Conservation (phyloP, 2,888 invertebrate species). For the Phrixothrix hirtus region DNA sequence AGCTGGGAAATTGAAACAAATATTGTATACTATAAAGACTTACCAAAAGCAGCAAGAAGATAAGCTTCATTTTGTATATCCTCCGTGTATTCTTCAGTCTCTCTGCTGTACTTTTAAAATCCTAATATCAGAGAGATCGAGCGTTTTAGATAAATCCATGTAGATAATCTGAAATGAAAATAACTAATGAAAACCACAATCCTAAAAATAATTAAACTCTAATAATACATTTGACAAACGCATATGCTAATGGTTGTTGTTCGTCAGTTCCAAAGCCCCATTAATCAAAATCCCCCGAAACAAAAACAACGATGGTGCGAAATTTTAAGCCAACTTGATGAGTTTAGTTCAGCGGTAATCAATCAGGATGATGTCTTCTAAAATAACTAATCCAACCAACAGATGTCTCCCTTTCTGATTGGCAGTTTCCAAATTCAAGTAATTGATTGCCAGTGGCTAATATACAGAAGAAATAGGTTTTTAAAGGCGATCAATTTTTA, state of each 20-base stretch:
- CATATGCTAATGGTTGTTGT: conserved; percentile 9
- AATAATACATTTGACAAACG: conserved; percentile 9
- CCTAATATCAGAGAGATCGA: neutral
- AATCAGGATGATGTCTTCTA: conserved; percentile 27
- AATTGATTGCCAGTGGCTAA: conserved; percentile 20
- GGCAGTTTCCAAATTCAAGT: conserved; percentile 24
- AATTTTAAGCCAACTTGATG: conserved; percentile 22
- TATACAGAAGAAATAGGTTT: conserved; percentile 8
- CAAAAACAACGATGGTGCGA: conserved; percentile 14
- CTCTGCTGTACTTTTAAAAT: conserved; percentile 1
- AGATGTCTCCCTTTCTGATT: conserved; percentile 25
- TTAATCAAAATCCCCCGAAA: conserved; percentile 20
- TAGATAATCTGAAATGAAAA: conserved; percentile 11
- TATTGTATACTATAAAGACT: no score
- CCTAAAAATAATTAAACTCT: conserved; percentile 1
- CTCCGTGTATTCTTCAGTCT: conserved; percentile 7
- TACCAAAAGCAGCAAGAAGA: conserved; percentile 21
- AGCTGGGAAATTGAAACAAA: no score
- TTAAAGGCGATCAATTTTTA: conserved; percentile 7
- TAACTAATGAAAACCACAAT: neutral
- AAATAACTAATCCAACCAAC: conserved; percentile 28
- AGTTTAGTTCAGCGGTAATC: conserved; percentile 25
- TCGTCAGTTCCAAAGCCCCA: conserved; percentile 7
- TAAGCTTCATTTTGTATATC: conserved; percentile 16
- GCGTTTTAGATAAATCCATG: conserved; percentile 8